Evolutionary conservation across 2,797 vertebrate species (phyloP).

Genomic region (Borostomias antarcticus): DNA sequence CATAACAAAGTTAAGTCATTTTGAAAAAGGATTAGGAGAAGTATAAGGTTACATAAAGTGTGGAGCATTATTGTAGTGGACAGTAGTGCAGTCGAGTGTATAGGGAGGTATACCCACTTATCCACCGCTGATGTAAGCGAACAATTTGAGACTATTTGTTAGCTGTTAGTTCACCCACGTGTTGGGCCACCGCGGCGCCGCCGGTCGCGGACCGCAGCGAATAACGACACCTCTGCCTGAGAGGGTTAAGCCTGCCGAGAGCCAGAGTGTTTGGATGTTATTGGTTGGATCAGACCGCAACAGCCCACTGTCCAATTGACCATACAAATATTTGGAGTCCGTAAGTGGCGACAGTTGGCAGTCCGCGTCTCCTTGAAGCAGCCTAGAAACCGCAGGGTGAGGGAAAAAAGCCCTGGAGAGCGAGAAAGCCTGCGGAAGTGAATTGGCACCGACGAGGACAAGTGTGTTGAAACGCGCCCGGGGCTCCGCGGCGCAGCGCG

Average conservation of each 20-base stretch:
- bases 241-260: conserved; percentile 57
- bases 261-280: conserved; percentile 66
- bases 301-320: conserved; percentile 71
- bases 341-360: conserved; percentile 70
- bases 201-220: background rate
- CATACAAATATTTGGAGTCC: conserved; percentile 76
- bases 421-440: conserved; percentile 17
- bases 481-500: conserved; percentile 43
- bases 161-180: no score
- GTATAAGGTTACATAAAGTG: background rate
- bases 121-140: no score
- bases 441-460: conserved; percentile 61
- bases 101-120: no score
- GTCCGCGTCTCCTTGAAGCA: conserved; percentile 60
- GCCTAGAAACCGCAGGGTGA: conserved; percentile 71
- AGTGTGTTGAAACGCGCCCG: conserved; percentile 71
- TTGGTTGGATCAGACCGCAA: conserved; percentile 66
- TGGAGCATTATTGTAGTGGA: background rate
- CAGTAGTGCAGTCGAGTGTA: no score
- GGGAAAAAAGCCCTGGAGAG: conserved; percentile 60
- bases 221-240: background rate
- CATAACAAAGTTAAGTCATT: background rate
- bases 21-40: background rate
- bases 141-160: no score
- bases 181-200: no score